phyloP scores from a whole-genome alignment of 2,888 invertebrate genomes.

The Andrena praecox region DNA sequence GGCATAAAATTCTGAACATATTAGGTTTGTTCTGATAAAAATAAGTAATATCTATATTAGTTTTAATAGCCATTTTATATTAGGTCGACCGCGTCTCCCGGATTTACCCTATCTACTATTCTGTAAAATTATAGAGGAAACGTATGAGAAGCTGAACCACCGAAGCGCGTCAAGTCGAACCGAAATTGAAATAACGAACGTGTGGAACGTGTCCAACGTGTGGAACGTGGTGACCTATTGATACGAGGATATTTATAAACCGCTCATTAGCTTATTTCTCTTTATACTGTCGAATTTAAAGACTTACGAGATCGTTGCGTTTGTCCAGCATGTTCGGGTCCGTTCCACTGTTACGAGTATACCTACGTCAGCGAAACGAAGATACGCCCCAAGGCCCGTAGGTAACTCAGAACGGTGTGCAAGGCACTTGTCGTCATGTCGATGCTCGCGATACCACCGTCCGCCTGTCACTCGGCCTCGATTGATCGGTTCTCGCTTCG shows the following conservation, averaged over 20 bases:
- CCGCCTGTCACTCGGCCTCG: slow-evolving; percentile 79
- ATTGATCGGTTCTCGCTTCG: slow-evolving; percentile 79
- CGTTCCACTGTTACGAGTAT: slow-evolving; percentile 42
- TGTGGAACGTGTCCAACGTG: background rate
- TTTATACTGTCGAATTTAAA: slow-evolving; percentile 23
- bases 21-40: no score
- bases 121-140: no score
- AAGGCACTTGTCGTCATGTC: slow-evolving; percentile 79
- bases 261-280: slow-evolving; percentile 5
- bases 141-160: background rate
- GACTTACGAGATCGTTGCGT: slow-evolving; percentile 50
- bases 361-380: slow-evolving; percentile 67
- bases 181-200: background rate
- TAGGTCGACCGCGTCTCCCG: no score
- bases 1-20: no score
- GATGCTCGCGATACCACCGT: slow-evolving; percentile 76
- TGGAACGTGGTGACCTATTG: background rate
- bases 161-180: background rate
- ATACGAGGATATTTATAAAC: background rate
- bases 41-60: no score
- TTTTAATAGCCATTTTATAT: no score
- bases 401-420: slow-evolving; percentile 72
- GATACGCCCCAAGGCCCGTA: slow-evolving; percentile 61
- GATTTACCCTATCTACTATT: no score
- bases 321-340: slow-evolving; percentile 37